Conservation (phyloP, 2,113 vertebrate species). For the Thamnophis sirtalis region DNA sequence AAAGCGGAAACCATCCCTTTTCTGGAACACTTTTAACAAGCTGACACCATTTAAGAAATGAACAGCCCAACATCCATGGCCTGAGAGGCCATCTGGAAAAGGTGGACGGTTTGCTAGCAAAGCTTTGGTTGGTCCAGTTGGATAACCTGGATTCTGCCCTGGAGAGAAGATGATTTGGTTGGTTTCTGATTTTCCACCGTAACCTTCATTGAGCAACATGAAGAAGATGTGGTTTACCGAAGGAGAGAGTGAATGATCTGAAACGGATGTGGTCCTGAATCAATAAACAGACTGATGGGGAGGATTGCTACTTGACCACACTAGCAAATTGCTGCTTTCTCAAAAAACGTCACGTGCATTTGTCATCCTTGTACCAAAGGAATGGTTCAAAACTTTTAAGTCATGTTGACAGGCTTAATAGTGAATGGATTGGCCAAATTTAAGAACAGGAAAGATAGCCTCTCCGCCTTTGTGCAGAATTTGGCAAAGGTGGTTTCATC, state of each 20-base stretch:
- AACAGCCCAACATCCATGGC: constrained; percentile 8
- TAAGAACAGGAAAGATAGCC: constrained; percentile 1
- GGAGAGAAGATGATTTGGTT: constrained; percentile 13
- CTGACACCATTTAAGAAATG: constrained; percentile 88
- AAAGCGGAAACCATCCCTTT: constrained; percentile 85
- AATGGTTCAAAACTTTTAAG: constrained; percentile 16
- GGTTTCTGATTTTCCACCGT: constrained; percentile 11
- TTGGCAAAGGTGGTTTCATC: constrained; percentile 16
- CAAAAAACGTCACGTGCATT: constrained; percentile 6
- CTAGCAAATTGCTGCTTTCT: constrained; percentile 22
- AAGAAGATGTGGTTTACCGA: constrained; percentile 5
- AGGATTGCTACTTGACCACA: constrained; percentile 20
- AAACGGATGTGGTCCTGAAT: neutral
- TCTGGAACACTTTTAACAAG: constrained; percentile 88
- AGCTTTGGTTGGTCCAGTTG: constrained; percentile 22
- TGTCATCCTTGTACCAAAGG: constrained; percentile 36
- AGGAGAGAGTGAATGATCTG: constrained; percentile 8
- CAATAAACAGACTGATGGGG: constrained; percentile 21
- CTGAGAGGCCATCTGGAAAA: fast-evolving
- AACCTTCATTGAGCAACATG: constrained; percentile 19
- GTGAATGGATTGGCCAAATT: constrained; percentile 29
- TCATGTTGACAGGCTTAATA: constrained; percentile 44
- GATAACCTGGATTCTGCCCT: neutral
- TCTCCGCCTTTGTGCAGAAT: neutral
- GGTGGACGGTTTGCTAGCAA: neutral